Conservation (phyloP, 2,888 invertebrate genomes). For the Willowsia nigromaculata region DNA sequence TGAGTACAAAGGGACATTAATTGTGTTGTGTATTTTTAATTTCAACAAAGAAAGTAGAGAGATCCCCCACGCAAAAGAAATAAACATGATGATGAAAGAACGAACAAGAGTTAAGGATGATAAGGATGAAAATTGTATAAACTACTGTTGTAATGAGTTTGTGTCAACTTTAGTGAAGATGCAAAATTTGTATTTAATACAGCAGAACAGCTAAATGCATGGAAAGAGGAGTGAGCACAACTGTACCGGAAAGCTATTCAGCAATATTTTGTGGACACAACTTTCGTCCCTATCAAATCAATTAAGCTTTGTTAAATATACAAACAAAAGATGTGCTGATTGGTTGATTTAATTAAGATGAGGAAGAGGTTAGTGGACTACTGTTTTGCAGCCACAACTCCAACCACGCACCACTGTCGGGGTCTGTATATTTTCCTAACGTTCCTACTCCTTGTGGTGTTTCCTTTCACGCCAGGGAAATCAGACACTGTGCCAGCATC, state of each 20-base stretch:
- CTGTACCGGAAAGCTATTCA: constrained; percentile 15
- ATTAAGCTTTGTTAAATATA: constrained; percentile 34
- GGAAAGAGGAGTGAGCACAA: neutral
- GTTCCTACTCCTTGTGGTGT: constrained; percentile 11
- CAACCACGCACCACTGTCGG: neutral
- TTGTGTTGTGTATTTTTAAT: neutral
- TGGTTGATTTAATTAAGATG: constrained; percentile 65
- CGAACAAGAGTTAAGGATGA: neutral
- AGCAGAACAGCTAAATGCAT: neutral
- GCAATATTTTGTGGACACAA: constrained; percentile 1
- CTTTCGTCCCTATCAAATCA: constrained; percentile 23
- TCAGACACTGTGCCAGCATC: constrained; percentile 73
- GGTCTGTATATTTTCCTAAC: neutral
- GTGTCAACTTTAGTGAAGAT: neutral
- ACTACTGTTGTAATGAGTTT: neutral
- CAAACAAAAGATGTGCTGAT: constrained; percentile 59
- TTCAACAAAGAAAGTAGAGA: neutral
- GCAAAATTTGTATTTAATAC: too few relatives aligned
- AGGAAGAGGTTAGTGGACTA: constrained; percentile 29
- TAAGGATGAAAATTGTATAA: neutral
- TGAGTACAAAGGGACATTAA: neutral
- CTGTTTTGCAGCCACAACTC: neutral
- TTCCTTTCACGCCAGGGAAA: neutral
- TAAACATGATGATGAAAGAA: neutral
- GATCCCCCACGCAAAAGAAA: neutral